Base-by-base conservation (phyloP, 1,140 invertebrate species). In the Tetragnatha versicolor region DNA sequence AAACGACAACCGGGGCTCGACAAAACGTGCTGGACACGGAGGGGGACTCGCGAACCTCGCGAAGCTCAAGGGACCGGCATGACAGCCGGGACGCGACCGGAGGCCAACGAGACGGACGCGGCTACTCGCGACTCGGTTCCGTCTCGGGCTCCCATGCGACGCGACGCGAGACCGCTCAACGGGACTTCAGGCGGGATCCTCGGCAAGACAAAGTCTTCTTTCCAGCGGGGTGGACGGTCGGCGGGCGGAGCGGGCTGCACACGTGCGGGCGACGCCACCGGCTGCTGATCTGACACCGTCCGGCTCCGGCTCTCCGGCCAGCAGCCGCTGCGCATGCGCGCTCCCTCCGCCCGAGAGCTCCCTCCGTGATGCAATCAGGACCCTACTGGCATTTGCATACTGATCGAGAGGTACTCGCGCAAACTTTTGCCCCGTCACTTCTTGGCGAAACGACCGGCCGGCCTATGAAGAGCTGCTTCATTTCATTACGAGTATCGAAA, bases 281-380 rank as follows among this genome's bases (percentile, higher is more conserved):
- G 29, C 49, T 29, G 72, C 72, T 20, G 55, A 49, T 75, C 72
- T 63, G 58, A 75, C 53, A 61, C 63, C 72, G 53, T 45, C 20
- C 72, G 53, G 33, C 20, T 70, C 29, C 39, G 39, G 12, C 39
- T 25, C 27, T 12, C 9, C 33, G 33, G 3, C 14, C 9, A 22
- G 68, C n/a, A 37, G 31, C 35, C 33, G 35, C 10, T 33, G 69
- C 69, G 69, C 69, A 73, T 73, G 53, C 37, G 51, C 69, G 17
- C 29, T 69, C 66, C 47, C 47, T 69, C 31, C 29, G 12, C 69
- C 12, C 17, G 31, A 69, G 37, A 35, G 66, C 17, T 29, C 17
- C 39, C 35, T 60, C 37, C 53, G 53, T 73, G 69, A 73, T 73
- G 69, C 69, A 73, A 73, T 73, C 58, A 73, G 53, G 53, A 20